phyloP scores from a whole-genome alignment of 1,140 invertebrate genomes.

The Hypsibius dujardini region DNA sequence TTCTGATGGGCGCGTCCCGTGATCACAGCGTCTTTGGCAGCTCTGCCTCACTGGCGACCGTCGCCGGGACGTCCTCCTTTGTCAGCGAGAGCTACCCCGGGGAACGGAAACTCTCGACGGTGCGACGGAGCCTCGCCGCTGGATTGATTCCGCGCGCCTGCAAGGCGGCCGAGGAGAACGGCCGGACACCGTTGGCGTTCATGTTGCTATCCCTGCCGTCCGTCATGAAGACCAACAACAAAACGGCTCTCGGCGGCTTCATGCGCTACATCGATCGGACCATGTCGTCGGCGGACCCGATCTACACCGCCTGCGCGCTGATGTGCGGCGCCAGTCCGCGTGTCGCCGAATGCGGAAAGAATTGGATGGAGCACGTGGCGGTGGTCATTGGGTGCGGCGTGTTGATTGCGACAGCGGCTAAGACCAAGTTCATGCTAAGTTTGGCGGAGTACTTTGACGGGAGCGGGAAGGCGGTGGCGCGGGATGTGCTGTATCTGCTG shows the following conservation, averaged over 20 bases:
- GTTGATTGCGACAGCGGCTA: neutral
- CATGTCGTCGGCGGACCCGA: neutral
- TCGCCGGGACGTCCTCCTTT: no score
- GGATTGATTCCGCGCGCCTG: conserved; percentile 8
- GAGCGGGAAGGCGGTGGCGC: neutral
- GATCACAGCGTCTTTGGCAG: neutral
- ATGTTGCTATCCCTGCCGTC: conserved; percentile 14
- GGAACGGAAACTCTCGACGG: neutral
- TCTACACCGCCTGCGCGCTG: conserved; percentile 8
- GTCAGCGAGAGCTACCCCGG: neutral
- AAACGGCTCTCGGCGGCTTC: neutral
- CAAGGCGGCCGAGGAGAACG: conserved; percentile 6
- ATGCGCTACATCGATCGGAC: conserved; percentile 10
- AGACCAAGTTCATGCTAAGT: conserved; percentile 1
- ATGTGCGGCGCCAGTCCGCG: neutral
- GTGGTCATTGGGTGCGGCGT: neutral
- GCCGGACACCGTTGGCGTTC: neutral
- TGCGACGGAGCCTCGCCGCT: neutral
- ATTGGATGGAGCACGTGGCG: neutral
- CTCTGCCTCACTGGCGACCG: neutral
- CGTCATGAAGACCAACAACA: conserved; percentile 11
- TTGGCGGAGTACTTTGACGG: neutral
- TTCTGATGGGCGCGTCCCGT: neutral
- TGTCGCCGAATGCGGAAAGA: neutral
- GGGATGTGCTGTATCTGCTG: conserved; percentile 6